These are phyloP conservation scores for Oplegnathus fasciatus DNA, from an alignment of 2,113 vertebrate species.

Conservation along the genomic window DNA sequence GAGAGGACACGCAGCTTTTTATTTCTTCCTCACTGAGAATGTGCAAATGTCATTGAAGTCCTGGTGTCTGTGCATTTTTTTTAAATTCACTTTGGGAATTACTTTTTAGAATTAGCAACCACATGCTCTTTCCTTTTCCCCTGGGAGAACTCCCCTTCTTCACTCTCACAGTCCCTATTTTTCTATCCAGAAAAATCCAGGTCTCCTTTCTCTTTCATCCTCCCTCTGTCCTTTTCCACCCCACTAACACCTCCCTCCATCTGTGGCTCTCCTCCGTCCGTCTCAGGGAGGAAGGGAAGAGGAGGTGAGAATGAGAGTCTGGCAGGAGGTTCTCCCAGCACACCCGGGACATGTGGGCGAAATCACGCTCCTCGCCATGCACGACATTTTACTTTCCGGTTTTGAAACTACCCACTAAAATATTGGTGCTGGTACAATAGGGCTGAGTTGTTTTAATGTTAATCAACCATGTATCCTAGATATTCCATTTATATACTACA, in stretches of 20 bases:
- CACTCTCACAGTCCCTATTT: neutral
- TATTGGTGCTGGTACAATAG: neutral
- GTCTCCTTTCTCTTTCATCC: neutral
- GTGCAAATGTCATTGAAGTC: neutral
- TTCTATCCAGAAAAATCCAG: constrained; percentile 1
- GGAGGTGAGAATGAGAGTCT: constrained; percentile 70
- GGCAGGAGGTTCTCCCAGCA: constrained; percentile 44
- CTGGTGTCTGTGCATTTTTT: neutral
- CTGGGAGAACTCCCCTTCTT: neutral
- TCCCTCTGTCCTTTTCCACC: constrained; percentile 1
- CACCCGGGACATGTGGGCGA: constrained; percentile 6
- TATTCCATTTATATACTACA: neutral
- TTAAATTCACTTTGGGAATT: neutral
- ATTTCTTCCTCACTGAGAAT: neutral
- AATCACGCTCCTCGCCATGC: neutral
- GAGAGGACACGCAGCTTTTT: neutral
- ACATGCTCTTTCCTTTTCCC: neutral
- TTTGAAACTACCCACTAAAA: neutral
- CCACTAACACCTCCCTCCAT: constrained; percentile 25
- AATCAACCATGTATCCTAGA: neutral
- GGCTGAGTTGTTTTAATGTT: neutral
- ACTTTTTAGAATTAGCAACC: neutral
- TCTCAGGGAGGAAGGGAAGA: constrained; percentile 15
- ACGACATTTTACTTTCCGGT: neutral
- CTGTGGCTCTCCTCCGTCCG: constrained; percentile 27